Evolutionary conservation across 2,888 invertebrate genomes (phyloP), one percentile per base, ranked within the genome.

Genomic region (Itoplectis maculator): DNA sequence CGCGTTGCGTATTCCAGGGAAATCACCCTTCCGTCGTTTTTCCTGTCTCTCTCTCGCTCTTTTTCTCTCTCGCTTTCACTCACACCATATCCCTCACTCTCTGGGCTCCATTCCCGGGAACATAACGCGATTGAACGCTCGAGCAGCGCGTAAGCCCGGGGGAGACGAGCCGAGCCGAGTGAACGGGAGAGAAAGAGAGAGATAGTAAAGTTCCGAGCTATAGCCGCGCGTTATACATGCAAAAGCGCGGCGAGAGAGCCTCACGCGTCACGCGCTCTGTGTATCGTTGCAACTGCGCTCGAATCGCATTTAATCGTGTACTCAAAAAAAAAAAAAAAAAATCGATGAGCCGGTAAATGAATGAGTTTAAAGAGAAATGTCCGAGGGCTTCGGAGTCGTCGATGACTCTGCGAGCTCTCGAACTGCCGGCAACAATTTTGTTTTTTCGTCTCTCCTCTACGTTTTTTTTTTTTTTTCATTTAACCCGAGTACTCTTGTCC

Each of bases 271-370:
- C 56, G 56, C 23, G 13, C 51, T 66, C 49, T 66, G 70, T 70
- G 18, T 29, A 75, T 42, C 42, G n/a, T 37, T 8, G 49, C n/a
- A n/a, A 37, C 59, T 63, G 45, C 59, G 69, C 59, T 81, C 61
- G 74, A 20, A 73, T 74, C 49, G 70, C 61, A 68, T 56, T 83
- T 76, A 72, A 47, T 78, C 77, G 74, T 74, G 83, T 77, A 81
- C 69, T 47, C 29, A 49, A 45, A 56, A 56, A 15, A 56, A 76
- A 59, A 51, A 72, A 74, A 75, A 82, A 82, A 66, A 35, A 72
- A 40, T 82, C 79, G 82, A 82, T 82, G 72, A 76, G 76, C 76
- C 73, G 79, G 72, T 79, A 82, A 82, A 82, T 82, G 82, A 82
- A 82, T 79, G 82, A 82, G 72, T 82, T 76, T 79, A 82, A 73